phyloP scores from a whole-genome alignment of 1,140 invertebrate species.

The Listronotus oregonensis region DNA sequence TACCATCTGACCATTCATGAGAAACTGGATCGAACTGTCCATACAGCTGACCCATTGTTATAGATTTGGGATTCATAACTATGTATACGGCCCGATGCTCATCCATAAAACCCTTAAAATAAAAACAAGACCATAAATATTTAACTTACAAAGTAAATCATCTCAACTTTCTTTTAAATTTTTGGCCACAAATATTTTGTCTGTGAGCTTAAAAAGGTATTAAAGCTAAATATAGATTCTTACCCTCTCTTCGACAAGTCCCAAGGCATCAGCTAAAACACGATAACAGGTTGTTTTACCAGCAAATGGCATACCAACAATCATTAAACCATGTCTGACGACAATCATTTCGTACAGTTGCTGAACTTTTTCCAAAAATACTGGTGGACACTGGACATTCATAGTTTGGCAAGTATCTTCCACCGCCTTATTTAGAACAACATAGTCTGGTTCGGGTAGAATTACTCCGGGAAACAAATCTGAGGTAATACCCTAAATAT shows the following conservation, averaged over 20 bases:
- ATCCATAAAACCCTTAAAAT: constrained; percentile 68
- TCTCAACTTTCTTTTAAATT: too few relatives aligned
- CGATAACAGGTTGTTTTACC: constrained; percentile 82
- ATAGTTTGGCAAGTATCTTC: constrained; percentile 70
- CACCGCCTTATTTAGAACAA: constrained; percentile 65
- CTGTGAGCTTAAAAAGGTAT: too few relatives aligned
- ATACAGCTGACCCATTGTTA: constrained; percentile 95
- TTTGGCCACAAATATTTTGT: too few relatives aligned
- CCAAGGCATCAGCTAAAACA: constrained; percentile 78
- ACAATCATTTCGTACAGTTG: constrained; percentile 97
- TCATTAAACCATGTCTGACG: constrained; percentile 86
- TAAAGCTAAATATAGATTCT: too few relatives aligned
- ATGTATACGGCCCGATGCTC: constrained; percentile 89
- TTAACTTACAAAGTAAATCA: too few relatives aligned
- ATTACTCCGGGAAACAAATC: constrained; percentile 86
- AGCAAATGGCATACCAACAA: constrained; percentile 90
- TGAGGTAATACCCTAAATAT: constrained; percentile 80
- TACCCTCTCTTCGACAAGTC: constrained; percentile 80
- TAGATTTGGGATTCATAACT: constrained; percentile 94
- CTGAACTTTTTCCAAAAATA: constrained; percentile 89
- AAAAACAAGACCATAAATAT: too few relatives aligned
- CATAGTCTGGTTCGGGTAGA: constrained; percentile 77
- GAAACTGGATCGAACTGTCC: constrained; percentile 93
- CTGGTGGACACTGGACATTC: constrained; percentile 82
- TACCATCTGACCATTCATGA: constrained; percentile 93